Conservation (phyloP, 37 sponge, comb jelly and placozoan species). For the Bolinopsis microptera region DNA sequence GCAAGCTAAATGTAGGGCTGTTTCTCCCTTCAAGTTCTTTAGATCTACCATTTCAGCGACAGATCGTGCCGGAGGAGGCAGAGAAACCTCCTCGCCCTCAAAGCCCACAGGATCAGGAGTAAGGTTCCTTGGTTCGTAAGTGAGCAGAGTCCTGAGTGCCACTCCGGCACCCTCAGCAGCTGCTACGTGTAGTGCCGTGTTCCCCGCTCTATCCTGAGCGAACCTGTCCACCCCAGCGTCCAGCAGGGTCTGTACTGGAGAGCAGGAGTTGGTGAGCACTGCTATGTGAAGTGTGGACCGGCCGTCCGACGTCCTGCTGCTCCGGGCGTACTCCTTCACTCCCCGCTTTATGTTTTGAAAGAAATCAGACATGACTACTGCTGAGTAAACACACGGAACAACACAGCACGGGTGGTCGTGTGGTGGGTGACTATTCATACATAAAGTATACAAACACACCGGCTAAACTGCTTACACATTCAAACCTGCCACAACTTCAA, state of each 20-base stretch:
- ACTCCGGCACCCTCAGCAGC: background rate
- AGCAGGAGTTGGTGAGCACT: conserved; percentile 1
- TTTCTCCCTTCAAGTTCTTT: background rate
- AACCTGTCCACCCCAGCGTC: conserved; percentile 25
- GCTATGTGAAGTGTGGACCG: conserved; percentile 17
- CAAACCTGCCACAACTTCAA: background rate
- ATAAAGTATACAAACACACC: no score
- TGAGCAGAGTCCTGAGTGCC: background rate
- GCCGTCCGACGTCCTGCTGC: background rate
- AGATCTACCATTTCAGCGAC: background rate
- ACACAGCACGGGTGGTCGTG: background rate
- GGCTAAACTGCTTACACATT: background rate
- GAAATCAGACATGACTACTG: background rate
- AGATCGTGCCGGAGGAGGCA: background rate
- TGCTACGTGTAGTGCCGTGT: background rate
- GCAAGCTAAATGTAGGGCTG: conserved; percentile 1
- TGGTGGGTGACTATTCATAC: background rate
- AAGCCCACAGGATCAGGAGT: background rate
- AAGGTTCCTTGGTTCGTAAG: background rate
- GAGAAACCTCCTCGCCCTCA: background rate
- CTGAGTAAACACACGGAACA: background rate
- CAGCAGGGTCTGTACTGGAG: conserved; percentile 8
- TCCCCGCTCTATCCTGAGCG: conserved; percentile 2
- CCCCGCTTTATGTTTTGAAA: background rate
- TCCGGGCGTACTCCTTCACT: background rate